phyloP scores from a whole-genome alignment of 2,113 vertebrate genomes.

The Pollimyrus isidori region DNA sequence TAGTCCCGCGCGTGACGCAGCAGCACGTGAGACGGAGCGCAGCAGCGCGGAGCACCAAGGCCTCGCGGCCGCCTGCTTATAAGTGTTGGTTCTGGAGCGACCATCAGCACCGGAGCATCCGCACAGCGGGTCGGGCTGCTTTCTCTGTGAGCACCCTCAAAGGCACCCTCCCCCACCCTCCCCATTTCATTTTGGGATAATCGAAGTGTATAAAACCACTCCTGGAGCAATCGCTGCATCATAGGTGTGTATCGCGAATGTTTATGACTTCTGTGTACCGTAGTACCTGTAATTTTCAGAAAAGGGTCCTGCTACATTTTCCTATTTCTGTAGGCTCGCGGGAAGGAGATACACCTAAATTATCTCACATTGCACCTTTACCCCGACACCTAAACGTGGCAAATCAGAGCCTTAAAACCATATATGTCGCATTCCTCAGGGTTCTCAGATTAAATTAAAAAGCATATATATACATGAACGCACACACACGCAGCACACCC shows the following conservation, averaged over 20 bases:
- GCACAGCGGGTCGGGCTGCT: slow-evolving; percentile 35
- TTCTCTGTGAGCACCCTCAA: slow-evolving; percentile 56
- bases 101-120: slow-evolving; percentile 44
- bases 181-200: slow-evolving; percentile 65
- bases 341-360: slow-evolving; percentile 55
- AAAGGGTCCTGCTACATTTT: slow-evolving; percentile 52
- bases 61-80: slow-evolving; percentile 22
- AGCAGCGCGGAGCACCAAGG: neutral
- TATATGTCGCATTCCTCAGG: slow-evolving; percentile 61
- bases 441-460: slow-evolving; percentile 62
- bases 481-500: slow-evolving; percentile 45
- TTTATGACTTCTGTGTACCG: slow-evolving; percentile 59
- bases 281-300: slow-evolving; percentile 66
- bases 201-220: slow-evolving; percentile 69
- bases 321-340: slow-evolving; percentile 55
- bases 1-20: neutral
- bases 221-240: slow-evolving; percentile 64
- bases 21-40: neutral
- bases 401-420: slow-evolving; percentile 58
- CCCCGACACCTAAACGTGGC: slow-evolving; percentile 55
- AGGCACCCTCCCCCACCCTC: slow-evolving; percentile 49
- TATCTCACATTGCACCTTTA: slow-evolving; percentile 69
- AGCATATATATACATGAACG: slow-evolving; percentile 47
- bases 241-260: slow-evolving; percentile 59
- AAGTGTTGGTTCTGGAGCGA: neutral